Conservation (phyloP, 2,113 vertebrate genomes). For the Lepidothrix coronata region DNA sequence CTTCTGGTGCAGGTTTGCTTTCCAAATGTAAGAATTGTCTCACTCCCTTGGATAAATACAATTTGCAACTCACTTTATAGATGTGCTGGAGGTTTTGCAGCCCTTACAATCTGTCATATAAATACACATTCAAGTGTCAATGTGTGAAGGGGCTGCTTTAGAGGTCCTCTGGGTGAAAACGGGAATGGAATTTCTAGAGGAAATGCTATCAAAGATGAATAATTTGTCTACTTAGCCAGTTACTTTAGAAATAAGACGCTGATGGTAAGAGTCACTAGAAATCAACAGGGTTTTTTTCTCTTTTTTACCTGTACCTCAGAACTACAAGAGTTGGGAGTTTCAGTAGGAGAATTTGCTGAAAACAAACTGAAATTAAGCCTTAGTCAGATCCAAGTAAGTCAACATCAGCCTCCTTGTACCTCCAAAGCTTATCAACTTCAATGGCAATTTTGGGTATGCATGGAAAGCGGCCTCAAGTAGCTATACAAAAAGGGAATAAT, state of each 20-base stretch:
- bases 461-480: background rate
- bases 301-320: background rate
- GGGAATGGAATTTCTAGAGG: background rate
- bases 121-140: conserved; percentile 39
- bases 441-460: background rate
- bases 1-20: background rate
- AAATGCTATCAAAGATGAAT: background rate
- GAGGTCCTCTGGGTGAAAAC: conserved; percentile 7
- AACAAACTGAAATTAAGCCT: background rate
- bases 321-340: background rate
- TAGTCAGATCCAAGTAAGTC: background rate
- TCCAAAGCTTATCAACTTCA: background rate
- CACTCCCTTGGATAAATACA: background rate
- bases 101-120: conserved; percentile 8
- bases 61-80: background rate
- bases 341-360: background rate
- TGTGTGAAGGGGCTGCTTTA: background rate
- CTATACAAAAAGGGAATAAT: background rate
- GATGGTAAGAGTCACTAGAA: background rate
- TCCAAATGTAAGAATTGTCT: background rate
- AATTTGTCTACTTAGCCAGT: background rate
- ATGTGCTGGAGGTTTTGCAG: background rate
- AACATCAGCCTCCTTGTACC: background rate
- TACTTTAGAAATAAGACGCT: background rate
- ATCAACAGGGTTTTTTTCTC: background rate